Evolutionary conservation across 2,888 invertebrate species (phyloP), one percentile per base, ranked within the genome.

Genomic region (Zonitis immaculata): DNA sequence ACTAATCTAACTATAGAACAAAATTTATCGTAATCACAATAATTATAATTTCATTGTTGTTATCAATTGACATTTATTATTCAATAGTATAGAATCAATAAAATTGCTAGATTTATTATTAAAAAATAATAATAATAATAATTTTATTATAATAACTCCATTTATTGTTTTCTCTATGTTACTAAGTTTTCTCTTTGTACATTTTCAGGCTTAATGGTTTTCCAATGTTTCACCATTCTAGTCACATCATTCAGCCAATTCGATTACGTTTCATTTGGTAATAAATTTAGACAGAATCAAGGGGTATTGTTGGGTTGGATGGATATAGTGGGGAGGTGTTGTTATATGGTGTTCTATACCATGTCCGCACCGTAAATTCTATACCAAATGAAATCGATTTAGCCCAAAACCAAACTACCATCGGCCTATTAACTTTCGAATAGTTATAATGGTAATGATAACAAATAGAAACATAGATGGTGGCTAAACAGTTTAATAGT

Each of bases 191-290:
- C 39, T 39, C 39, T 39, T 20, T 39, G 8, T 39, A 20, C 39
- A 39, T 18, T 39, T 39, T 20, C 39, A 39, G 20, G 20, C 18
- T 39, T 39, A 39, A 39, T 39, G 39, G 39, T 39, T 39, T 39
- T 39, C 39, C 39, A 39, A 11, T 39, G 32, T 47, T 47, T 32
- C 47, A 47, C 25, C 35, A 35, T 47, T 47, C 18, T 32, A 47
- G 32, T 35, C 35, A 54, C 51, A 55, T 60, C 60, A 61, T 60
- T 57, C 57, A 49, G 58, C 56, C 58, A 57, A 62, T 62, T 61
- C 61, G 62, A 61, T 63, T 63, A 61, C 60, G 60, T 62, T 62
- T 60, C 60, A 57, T 61, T 63, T 60, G 57, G 57, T 49, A 56
- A 62, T 62, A 64, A 62, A 64, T 63, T 60, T 52, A 49, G 52